Conservation (phyloP, 2,888 invertebrate genomes). For the Tachina grossa region DNA sequence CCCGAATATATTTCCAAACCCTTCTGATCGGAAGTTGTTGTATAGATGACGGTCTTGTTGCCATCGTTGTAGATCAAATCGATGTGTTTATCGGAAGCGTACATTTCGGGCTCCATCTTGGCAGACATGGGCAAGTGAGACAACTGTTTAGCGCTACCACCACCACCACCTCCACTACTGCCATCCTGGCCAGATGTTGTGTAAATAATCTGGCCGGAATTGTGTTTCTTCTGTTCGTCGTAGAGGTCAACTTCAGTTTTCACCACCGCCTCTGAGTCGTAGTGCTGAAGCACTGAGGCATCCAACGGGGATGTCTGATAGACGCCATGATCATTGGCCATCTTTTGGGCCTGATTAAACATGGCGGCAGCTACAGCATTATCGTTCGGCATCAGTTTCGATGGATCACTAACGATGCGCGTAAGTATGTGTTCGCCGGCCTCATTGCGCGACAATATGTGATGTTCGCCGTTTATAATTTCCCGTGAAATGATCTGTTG, state of each 20-base stretch:
- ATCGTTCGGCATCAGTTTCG: slow-evolving; percentile 81
- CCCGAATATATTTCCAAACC: slow-evolving; percentile 87
- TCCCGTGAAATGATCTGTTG: slow-evolving; percentile 83
- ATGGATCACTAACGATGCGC: slow-evolving; percentile 82
- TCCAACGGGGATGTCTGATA: slow-evolving; percentile 82
- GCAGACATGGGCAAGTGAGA: slow-evolving; percentile 81
- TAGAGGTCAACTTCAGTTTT: slow-evolving; percentile 82
- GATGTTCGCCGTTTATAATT: slow-evolving; percentile 83
- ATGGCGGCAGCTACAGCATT: slow-evolving; percentile 81
- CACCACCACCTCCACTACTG: slow-evolving; percentile 81
- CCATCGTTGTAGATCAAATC: slow-evolving; percentile 93
- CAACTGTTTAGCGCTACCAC: slow-evolving; percentile 77
- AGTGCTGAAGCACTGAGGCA: slow-evolving; percentile 82
- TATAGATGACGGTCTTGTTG: slow-evolving; percentile 92
- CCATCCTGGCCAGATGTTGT: slow-evolving; percentile 82
- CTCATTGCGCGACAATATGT: slow-evolving; percentile 82
- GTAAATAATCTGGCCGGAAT: slow-evolving; percentile 83
- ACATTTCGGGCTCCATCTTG: slow-evolving; percentile 83
- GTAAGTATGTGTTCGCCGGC: slow-evolving; percentile 83
- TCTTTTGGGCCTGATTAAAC: slow-evolving; percentile 82
- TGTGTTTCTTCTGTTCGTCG: slow-evolving; percentile 80
- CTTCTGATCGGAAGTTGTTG: slow-evolving; percentile 90
- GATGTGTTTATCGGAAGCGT: slow-evolving; percentile 85
- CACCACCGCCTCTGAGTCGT: slow-evolving; percentile 79
- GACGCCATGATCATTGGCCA: slow-evolving; percentile 79